phyloP scores from a whole-genome alignment of 2,888 invertebrate genomes.

The Xanthia togata region DNA sequence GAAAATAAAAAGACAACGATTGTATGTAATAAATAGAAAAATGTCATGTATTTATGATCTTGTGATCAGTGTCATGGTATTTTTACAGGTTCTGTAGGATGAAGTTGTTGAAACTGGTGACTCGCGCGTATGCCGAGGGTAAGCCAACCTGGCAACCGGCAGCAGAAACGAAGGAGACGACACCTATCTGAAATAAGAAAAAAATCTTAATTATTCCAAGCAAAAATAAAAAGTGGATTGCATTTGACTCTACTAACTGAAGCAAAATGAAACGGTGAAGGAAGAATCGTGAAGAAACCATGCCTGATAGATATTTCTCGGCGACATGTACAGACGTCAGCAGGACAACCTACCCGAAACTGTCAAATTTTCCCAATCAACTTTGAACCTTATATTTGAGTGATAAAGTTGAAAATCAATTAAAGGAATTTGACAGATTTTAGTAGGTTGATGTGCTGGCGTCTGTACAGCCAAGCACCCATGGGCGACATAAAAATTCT shows the following conservation, averaged over 20 bases:
- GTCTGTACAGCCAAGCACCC: no score
- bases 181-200: slow-evolving; percentile 73
- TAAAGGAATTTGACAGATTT: no score
- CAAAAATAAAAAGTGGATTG: background rate
- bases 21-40: background rate
- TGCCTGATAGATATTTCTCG: no score
- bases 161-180: slow-evolving; percentile 78
- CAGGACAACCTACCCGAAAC: no score
- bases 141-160: slow-evolving; percentile 75
- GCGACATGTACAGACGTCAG: no score
- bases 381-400: no score
- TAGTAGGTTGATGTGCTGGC: no score
- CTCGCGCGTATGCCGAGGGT: slow-evolving; percentile 79
- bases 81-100: slow-evolving; percentile 71
- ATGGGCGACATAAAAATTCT: no score
- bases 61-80: background rate
- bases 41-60: background rate
- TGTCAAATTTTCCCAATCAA: no score
- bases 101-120: slow-evolving; percentile 77
- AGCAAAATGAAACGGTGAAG: background rate
- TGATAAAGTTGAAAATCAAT: no score
- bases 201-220: background rate
- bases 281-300: no score
- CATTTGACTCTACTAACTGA: no score
- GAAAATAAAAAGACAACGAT: background rate